A percentile compares a stretch with the other conserved stretches of the same genome.
Evolutionary conservation across 1,140 invertebrate genomes (phyloP).

Genomic region (Saxidomus purpurata): DNA sequence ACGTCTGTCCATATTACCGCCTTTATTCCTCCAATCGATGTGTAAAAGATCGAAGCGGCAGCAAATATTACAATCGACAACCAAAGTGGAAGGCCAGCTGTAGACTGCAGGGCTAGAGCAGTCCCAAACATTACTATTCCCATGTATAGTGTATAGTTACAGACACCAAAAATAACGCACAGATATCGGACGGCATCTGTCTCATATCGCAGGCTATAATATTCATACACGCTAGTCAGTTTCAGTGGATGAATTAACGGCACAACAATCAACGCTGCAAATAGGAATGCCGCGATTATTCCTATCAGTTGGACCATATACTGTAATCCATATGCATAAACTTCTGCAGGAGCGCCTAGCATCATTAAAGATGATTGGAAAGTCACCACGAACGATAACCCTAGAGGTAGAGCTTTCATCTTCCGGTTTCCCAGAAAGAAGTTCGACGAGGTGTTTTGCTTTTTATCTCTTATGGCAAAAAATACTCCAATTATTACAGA

Average conservation of each 20-base stretch:
- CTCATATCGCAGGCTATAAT: background rate
- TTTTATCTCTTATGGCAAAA: conserved; percentile 19
- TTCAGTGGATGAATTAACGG: background rate
- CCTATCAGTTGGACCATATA: background rate
- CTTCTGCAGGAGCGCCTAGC: conserved; percentile 6
- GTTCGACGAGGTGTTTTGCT: background rate
- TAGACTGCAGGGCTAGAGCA: conserved; percentile 8
- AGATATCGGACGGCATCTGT: background rate
- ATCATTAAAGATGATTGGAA: conserved; percentile 16
- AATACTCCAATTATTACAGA: conserved; percentile 5
- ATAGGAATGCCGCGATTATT: background rate
- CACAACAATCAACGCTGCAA: background rate
- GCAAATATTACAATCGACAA: background rate
- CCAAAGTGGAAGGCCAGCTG: background rate
- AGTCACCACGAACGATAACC: background rate
- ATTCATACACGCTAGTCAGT: background rate
- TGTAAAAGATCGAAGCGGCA: background rate
- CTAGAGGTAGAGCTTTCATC: background rate
- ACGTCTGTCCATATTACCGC: conserved; percentile 30
- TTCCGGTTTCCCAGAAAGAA: conserved; percentile 8
- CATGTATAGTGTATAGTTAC: conserved; percentile 35
- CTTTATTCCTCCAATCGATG: conserved; percentile 31
- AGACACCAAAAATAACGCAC: background rate
- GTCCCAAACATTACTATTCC: conserved; percentile 19
- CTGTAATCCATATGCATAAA: conserved; percentile 7